Conservation (phyloP, 2,797 vertebrate species). For the Paratrypauchen microcephalus region DNA sequence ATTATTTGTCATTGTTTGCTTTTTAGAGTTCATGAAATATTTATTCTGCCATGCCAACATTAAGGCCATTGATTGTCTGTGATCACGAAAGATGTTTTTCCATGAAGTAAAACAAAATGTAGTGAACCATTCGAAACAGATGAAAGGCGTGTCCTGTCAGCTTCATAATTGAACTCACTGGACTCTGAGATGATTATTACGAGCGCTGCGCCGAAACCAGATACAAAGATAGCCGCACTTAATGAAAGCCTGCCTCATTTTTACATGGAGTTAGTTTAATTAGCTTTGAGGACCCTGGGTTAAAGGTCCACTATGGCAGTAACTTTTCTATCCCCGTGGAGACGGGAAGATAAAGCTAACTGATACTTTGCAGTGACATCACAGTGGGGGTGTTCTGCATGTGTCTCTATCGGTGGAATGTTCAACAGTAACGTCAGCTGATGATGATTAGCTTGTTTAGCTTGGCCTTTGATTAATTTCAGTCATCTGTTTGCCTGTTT, state of each 20-base stretch:
- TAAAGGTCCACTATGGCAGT: neutral
- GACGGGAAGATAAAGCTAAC: too few relatives aligned
- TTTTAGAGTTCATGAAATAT: conserved; percentile 32
- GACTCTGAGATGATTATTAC: conserved; percentile 21
- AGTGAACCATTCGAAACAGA: conserved; percentile 24
- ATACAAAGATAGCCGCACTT: conserved; percentile 34
- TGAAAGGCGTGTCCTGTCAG: conserved; percentile 15
- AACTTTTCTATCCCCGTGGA: too few relatives aligned
- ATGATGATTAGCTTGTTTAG: too few relatives aligned
- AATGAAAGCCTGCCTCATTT: conserved; percentile 24
- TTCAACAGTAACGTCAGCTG: too few relatives aligned
- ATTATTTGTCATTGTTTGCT: conserved; percentile 32
- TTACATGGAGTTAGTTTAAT: conserved; percentile 40
- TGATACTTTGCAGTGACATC: too few relatives aligned
- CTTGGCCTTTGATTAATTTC: too few relatives aligned
- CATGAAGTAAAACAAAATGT: conserved; percentile 37
- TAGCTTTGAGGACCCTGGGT: conserved; percentile 17
- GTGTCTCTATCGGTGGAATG: too few relatives aligned
- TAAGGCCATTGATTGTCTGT: conserved; percentile 25
- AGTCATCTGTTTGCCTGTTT: too few relatives aligned
- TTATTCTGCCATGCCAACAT: conserved; percentile 40
- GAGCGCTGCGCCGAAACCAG: conserved; percentile 12
- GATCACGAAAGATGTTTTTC: conserved; percentile 33
- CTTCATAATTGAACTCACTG: conserved; percentile 13
- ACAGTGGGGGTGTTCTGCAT: too few relatives aligned